Evolutionary conservation across 92 coral and sea anemone species (phyloP).

Genomic region (Micromussa lordhowensis): DNA sequence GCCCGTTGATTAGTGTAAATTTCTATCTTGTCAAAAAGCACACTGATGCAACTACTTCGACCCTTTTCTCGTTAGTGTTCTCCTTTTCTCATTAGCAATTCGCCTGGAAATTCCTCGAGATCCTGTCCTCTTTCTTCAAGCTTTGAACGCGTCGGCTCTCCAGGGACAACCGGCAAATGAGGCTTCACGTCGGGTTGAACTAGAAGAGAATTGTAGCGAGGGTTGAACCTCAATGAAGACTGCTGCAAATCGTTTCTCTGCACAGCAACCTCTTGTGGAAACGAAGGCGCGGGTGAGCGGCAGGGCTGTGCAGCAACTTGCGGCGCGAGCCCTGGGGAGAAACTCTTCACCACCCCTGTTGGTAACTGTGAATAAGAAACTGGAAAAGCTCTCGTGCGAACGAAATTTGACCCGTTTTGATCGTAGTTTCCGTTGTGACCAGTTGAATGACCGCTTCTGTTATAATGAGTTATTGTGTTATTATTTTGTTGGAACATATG

Average conservation of each 20-base stretch:
- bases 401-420: conserved; percentile 10
- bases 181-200: conserved; percentile 70
- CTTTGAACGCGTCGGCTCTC: conserved; percentile 44
- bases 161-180: conserved; percentile 69
- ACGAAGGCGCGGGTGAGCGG: conserved; percentile 29
- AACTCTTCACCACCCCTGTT: conserved; percentile 26
- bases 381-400: conserved; percentile 25
- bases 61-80: neutral
- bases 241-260: conserved; percentile 38
- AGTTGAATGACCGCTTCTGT: conserved; percentile 15
- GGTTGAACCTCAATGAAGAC: conserved; percentile 63
- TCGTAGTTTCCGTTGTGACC: neutral
- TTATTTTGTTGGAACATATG: neutral
- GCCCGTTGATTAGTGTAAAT: neutral
- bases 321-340: conserved; percentile 43
- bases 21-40: neutral
- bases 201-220: conserved; percentile 62
- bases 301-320: conserved; percentile 32
- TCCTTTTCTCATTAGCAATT: conserved; percentile 3
- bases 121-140: neutral
- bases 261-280: conserved; percentile 6
- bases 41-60: neutral
- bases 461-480: neutral
- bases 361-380: conserved; percentile 54
- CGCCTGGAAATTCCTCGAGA: neutral